A percentile compares a stretch with the other conserved stretches of the same genome.
Evolutionary conservation across 2,888 invertebrate genomes (phyloP).

Genomic region (Ophraella communa): DNA sequence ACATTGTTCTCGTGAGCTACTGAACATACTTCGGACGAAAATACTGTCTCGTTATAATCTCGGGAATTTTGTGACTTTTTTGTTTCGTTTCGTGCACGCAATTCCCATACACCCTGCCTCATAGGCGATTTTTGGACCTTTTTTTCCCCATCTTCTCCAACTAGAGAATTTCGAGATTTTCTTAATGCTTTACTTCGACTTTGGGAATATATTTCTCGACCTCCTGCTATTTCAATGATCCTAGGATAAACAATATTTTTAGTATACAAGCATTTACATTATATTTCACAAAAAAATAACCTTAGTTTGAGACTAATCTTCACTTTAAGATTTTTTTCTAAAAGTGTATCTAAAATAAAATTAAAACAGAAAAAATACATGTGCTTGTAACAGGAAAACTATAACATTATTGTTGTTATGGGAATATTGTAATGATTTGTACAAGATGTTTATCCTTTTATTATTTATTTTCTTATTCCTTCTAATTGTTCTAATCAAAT

Average conservation of each 20-base stretch:
- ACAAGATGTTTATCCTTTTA: too few species aligned
- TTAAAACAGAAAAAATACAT: too few species aligned
- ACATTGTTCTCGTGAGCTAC: slow-evolving; percentile 58
- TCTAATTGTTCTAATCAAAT: too few species aligned
- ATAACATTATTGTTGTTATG: too few species aligned
- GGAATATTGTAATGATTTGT: too few species aligned
- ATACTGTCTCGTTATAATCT: slow-evolving; percentile 68
- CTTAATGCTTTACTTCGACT: slow-evolving; percentile 80
- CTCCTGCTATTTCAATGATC: slow-evolving; percentile 81
- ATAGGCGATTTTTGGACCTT: slow-evolving; percentile 63
- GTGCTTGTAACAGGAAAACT: too few species aligned
- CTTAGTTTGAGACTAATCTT: not conserved
- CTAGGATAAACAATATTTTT: slow-evolving; percentile 50
- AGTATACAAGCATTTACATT: not conserved
- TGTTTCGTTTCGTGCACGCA: slow-evolving; percentile 61
- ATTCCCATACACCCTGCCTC: slow-evolving; percentile 66
- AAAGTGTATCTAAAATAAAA: too few species aligned
- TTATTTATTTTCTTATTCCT: too few species aligned
- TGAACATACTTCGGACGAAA: slow-evolving; percentile 68
- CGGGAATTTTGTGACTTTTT: slow-evolving; percentile 59
- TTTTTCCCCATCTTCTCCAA: slow-evolving; percentile 55
- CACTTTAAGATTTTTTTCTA: not conserved
- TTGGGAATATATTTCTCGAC: slow-evolving; percentile 83
- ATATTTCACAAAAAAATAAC: not conserved
- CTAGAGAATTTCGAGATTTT: slow-evolving; percentile 68